phyloP scores from a whole-genome alignment of 2,797 vertebrate genomes.

The Typhlichthys eigenmanni region DNA sequence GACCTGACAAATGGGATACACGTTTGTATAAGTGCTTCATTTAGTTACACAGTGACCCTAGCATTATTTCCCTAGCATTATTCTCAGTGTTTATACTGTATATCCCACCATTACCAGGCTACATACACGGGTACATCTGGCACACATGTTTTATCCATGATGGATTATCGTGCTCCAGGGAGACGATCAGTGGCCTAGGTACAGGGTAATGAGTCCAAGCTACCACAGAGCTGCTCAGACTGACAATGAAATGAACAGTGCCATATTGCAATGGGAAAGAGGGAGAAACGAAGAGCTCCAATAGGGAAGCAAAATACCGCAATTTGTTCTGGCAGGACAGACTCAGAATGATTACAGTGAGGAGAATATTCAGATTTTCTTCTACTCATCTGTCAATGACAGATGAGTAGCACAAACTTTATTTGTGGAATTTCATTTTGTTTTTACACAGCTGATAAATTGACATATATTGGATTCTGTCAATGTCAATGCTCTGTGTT shows the following conservation, averaged over 20 bases:
- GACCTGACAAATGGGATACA: constrained; percentile 39
- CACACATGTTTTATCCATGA: constrained; percentile 59
- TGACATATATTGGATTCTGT: not conserved
- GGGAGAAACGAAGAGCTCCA: constrained; percentile 49
- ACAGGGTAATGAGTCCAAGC: constrained; percentile 34
- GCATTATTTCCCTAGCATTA: constrained; percentile 29
- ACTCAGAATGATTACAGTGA: constrained; percentile 68
- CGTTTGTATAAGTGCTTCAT: constrained; percentile 52
- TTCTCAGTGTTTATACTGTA: constrained; percentile 27
- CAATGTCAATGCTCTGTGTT: not conserved
- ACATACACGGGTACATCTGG: constrained; percentile 37
- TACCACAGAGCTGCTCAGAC: constrained; percentile 36
- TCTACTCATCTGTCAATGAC: constrained; percentile 51
- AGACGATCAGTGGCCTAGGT: constrained; percentile 36
- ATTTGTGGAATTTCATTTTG: too few species aligned
- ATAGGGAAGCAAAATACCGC: constrained; percentile 66
- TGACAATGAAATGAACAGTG: constrained; percentile 64
- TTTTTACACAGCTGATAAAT: not conserved
- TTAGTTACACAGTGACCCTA: constrained; percentile 44
- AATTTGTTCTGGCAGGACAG: constrained; percentile 71
- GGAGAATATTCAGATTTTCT: constrained; percentile 28
- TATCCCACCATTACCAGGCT: constrained; percentile 32
- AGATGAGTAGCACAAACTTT: too few species aligned
- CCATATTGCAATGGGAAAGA: constrained; percentile 53
- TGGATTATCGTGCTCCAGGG: constrained; percentile 43